phyloP scores from a whole-genome alignment of 2,113 vertebrate genomes.

The Pedetes capensis region DNA sequence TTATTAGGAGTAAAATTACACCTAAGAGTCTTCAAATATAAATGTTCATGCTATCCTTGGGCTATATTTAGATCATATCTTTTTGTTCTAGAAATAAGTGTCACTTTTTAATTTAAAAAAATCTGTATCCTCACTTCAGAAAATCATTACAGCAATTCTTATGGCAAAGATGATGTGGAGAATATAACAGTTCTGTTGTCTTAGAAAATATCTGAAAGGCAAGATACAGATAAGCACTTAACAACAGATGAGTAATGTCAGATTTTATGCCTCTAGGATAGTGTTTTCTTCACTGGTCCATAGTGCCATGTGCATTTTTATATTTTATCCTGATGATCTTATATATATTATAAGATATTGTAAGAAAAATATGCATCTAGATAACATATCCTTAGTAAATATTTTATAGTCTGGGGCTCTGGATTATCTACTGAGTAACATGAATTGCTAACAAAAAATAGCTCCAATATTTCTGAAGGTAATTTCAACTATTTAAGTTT shows the following conservation, averaged over 20 bases:
- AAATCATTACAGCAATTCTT: neutral
- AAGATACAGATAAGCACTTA: neutral
- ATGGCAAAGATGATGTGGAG: neutral
- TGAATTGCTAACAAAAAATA: neutral
- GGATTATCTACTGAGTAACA: neutral
- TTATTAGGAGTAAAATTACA: constrained; percentile 3
- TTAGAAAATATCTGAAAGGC: neutral
- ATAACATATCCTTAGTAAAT: neutral
- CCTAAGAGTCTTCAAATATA: neutral
- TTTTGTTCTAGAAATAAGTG: neutral
- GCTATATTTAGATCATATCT: neutral
- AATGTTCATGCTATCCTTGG: neutral
- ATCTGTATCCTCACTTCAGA: neutral
- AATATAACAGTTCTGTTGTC: neutral
- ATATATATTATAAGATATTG: neutral
- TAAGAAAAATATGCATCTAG: neutral
- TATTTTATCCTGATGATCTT: neutral
- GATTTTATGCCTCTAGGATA: neutral
- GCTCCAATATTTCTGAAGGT: neutral
- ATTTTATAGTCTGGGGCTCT: neutral
- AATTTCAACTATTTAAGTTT: neutral
- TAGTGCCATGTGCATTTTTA: neutral
- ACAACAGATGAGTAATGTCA: neutral
- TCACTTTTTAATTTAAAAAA: neutral
- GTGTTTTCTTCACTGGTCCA: neutral